Base-by-base conservation (phyloP, 2,113 vertebrate species). In the Cololabis saira region DNA sequence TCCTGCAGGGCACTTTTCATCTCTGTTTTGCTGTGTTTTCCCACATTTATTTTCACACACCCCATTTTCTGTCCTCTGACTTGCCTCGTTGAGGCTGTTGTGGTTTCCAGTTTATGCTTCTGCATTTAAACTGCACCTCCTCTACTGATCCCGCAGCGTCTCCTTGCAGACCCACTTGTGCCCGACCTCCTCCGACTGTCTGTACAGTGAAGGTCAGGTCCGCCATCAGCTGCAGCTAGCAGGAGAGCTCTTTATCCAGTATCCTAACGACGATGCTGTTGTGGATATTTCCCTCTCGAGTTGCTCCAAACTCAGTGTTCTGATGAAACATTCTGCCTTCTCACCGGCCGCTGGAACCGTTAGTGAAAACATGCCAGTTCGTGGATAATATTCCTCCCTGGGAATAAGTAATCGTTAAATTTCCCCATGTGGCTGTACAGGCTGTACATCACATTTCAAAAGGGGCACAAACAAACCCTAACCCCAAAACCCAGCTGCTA, bases 151-250 rank as follows among this genome's bases (percentile, higher is more conserved):
- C 33, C 6, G 3, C 18, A 1, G 0, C 2, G 18, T 57, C 17
- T 14, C 17, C 18, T 22, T 12, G 40, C 40, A 57, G 19, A 19
- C 40, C 3, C 40, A 57, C 40, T 19, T 57, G 19, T 16, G 9
- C 14, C 4, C 15, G 17, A 58, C 41, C 40, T 58, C 55, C 19
- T n/a, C 19, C 4, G 41, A 58, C 16, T 58, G 19, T 22, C 55
- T 43, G 19, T n/a, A n/a, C n/a, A n/a, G n/a, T n/a, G n/a, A 43
- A 11, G 0, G 2, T 43, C 18, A 57, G 55, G 40, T 57, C 19
- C 8, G 8, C 9, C 55, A 57, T 43, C 13, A 22, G 13, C 55
- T 57, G 55, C 10, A 57, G 37, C 14, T 18, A 42, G 55, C 0
- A 0, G 13, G 40, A 43, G 40, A 57, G 40, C 18, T 42, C 55